Conservation (phyloP, 2,113 vertebrate genomes). For the Telmatochromis sp. region DNA sequence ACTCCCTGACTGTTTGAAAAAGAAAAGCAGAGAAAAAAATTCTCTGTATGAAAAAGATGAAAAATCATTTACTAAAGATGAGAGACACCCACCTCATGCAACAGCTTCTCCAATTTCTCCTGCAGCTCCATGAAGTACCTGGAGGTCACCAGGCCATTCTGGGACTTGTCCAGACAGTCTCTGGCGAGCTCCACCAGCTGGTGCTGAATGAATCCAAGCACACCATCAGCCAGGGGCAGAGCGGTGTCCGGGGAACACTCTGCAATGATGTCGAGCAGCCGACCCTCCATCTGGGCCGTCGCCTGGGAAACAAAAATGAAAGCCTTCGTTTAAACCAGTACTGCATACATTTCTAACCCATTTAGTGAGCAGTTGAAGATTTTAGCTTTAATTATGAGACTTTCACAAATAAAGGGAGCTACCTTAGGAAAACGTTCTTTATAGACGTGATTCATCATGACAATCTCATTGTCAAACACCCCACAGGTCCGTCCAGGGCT, state of each 20-base stretch:
- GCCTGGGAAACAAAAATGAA: constrained; percentile 70
- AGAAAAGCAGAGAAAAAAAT: not conserved
- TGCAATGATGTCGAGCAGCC: constrained; percentile 79
- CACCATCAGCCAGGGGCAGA: constrained; percentile 84
- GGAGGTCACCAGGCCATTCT: constrained; percentile 84
- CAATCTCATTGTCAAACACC: constrained; percentile 90
- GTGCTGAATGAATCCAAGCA: constrained; percentile 94
- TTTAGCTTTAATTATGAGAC: not conserved
- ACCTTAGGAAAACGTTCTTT: constrained; percentile 96
- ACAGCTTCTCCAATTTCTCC: constrained; percentile 90
- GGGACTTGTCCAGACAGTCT: constrained; percentile 90
- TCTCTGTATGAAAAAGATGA: not conserved
- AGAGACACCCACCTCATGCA: constrained; percentile 75
- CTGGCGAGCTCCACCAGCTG: constrained; percentile 90
- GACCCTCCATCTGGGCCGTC: constrained; percentile 91
- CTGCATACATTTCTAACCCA: not conserved
- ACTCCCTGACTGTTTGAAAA: not conserved
- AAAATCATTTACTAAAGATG: not conserved
- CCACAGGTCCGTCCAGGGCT: constrained; percentile 86
- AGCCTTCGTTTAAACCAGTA: not conserved
- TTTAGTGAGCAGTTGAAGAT: not conserved
- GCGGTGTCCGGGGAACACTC: constrained; percentile 72
- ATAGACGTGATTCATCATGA: constrained; percentile 98
- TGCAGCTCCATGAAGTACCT: constrained; percentile 94
- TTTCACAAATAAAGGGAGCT: not conserved